A percentile compares a stretch with the other conserved stretches of the same genome.
phyloP scores from a whole-genome alignment of 2,113 vertebrate species.

The Illadopsis cleaveri region DNA sequence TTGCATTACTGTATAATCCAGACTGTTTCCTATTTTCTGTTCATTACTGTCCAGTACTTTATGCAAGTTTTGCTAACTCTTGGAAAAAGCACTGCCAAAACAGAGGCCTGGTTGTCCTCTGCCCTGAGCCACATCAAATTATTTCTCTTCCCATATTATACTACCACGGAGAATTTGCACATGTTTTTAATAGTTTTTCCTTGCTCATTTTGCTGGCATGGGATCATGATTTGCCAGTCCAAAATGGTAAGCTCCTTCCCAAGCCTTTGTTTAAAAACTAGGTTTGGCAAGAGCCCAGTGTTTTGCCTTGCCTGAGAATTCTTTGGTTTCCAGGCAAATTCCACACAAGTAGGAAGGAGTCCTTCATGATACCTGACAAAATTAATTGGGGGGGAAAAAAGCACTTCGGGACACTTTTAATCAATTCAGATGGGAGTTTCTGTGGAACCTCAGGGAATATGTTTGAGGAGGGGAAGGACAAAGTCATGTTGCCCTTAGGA shows the following conservation, averaged over 20 bases:
- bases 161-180: background rate
- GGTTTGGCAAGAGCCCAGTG: background rate
- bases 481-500: background rate
- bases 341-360: background rate
- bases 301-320: background rate
- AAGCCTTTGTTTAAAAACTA: background rate
- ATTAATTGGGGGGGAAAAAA: background rate
- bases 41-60: background rate
- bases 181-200: background rate
- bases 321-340: background rate
- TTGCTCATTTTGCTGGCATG: background rate
- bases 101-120: background rate
- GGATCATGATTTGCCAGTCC: background rate
- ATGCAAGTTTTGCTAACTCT: background rate
- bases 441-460: background rate
- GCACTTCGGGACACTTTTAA: background rate
- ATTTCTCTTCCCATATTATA: background rate
- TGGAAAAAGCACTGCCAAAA: background rate
- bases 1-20: background rate
- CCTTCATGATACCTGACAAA: background rate
- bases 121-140: background rate
- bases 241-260: background rate
- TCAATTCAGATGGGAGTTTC: background rate
- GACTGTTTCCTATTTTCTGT: background rate
- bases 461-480: background rate